A percentile compares a stretch with the other conserved stretches of the same genome.
These are phyloP conservation scores for Melanchra persicariae DNA, from an alignment of 2,888 invertebrate species.

Conservation along the genomic window DNA sequence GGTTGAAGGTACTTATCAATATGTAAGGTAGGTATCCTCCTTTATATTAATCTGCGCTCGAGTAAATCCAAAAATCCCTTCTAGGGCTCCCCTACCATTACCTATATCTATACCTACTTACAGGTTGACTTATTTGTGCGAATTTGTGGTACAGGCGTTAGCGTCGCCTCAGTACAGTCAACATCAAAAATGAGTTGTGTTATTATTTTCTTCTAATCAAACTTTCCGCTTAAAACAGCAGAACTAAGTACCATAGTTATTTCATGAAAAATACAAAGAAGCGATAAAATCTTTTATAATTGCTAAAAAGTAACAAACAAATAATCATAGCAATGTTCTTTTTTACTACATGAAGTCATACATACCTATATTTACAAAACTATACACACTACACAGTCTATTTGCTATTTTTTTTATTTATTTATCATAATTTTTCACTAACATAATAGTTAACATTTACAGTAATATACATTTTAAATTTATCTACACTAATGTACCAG, in stretches of 20 bases:
- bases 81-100: too few species aligned
- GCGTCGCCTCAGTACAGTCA: too few species aligned
- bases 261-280: slow-evolving; percentile 31
- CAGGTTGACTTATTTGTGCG: too few species aligned
- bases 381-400: slow-evolving; percentile 46
- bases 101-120: too few species aligned
- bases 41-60: too few species aligned
- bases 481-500: slow-evolving; percentile 44
- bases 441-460: slow-evolving; percentile 35
- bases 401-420: slow-evolving; percentile 42
- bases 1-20: too few species aligned
- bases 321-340: slow-evolving; percentile 37
- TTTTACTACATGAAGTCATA: slow-evolving; percentile 39
- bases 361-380: slow-evolving; percentile 40
- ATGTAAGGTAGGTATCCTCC: too few species aligned
- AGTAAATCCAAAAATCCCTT: too few species aligned
- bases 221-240: background rate
- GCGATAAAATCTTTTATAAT: slow-evolving; percentile 34
- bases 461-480: slow-evolving; percentile 44
- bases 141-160: too few species aligned
- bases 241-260: background rate
- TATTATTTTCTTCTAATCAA: too few species aligned
- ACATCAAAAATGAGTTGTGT: too few species aligned
- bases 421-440: slow-evolving; percentile 38
- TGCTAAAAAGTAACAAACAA: slow-evolving; percentile 35